Evolutionary conservation across 2,797 vertebrate genomes (phyloP), one percentile per base, ranked within the genome.

Genomic region (Pangasius sanitwongsei): DNA sequence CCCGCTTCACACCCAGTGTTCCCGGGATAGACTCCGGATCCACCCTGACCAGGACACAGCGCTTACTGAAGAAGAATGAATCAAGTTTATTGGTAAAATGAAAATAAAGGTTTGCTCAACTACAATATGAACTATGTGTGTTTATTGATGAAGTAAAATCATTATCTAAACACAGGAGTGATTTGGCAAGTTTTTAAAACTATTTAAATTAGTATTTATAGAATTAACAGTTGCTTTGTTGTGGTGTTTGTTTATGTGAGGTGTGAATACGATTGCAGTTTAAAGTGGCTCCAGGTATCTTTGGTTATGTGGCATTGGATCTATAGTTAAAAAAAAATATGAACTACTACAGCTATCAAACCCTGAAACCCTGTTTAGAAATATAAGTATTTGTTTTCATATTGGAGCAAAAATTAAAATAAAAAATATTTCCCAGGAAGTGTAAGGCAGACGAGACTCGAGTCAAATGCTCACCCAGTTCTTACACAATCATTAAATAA

Each of bases 101-200:
- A 25, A 57, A 82, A 23, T 61, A 25, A 59, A 41, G 20, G 23
- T 16, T 16, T 48, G 48, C 23, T 83, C 57, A 83, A 8, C 6
- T 1, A 16, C 37, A 63, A 16, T 25, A 48, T 25, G 34, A 65
- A 25, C 37, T 63, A 8, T 48, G 44, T 65, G 59, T 63, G 34
- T 83, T 65, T 83, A 83, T 63, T 83, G 81, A 65, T 63, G 41
- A 44, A 59, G 3, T 83, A 83, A 44, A 61, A 63, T 63, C 59
- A 59, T 61, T 2, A 59, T 2, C 4, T 41, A n/a, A 9, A 48
- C 11, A 83, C 81, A 44, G 7, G 3, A 81, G 81, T 16, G 2
- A 83, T 65, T 65, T 83, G 81, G 59, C 81, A 83, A 48, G 11
- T 18, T 31, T 59, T 23, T 23, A 7, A 77, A n/a, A n/a, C 48